phyloP scores from a whole-genome alignment of 1,140 invertebrate genomes.

The Macrostomum lignano region DNA sequence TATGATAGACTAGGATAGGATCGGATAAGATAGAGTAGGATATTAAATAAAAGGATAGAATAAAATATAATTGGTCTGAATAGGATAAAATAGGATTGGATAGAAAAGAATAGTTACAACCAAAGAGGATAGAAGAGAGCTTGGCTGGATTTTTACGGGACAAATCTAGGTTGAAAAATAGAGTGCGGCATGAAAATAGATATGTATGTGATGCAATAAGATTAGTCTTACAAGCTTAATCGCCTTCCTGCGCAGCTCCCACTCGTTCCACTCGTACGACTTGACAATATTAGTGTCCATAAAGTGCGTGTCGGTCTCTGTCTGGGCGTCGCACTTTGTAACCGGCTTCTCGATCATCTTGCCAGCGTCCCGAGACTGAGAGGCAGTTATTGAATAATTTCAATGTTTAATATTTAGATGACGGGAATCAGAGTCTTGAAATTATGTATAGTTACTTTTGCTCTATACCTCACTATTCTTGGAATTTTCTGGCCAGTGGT shows the following conservation, averaged over 20 bases:
- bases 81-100: no score
- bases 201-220: not conserved
- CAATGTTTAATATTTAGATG: not conserved
- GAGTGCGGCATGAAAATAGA: constrained; percentile 7
- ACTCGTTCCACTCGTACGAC: constrained; percentile 43
- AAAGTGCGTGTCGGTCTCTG: constrained; percentile 42
- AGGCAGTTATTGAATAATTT: not conserved
- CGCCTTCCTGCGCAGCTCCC: constrained; percentile 40
- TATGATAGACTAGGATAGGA: no score
- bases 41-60: no score
- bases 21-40: no score
- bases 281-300: constrained; percentile 35
- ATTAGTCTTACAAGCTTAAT: constrained; percentile 34
- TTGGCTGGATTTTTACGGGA: no score
- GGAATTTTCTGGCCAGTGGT: no score
- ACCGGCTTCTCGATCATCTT: constrained; percentile 26
- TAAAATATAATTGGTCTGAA: no score
- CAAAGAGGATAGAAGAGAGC: no score
- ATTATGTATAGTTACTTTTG: not conserved
- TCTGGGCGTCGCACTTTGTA: constrained; percentile 31
- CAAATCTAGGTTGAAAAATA: no score
- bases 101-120: no score
- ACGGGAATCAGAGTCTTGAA: constrained; percentile 3
- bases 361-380: constrained; percentile 16
- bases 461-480: no score